Percentiles rank a stretch among this genome's conserved stretches.
These are phyloP conservation scores for Carassius carassius DNA, from an alignment of 2,113 vertebrate species.

Conservation along the genomic window DNA sequence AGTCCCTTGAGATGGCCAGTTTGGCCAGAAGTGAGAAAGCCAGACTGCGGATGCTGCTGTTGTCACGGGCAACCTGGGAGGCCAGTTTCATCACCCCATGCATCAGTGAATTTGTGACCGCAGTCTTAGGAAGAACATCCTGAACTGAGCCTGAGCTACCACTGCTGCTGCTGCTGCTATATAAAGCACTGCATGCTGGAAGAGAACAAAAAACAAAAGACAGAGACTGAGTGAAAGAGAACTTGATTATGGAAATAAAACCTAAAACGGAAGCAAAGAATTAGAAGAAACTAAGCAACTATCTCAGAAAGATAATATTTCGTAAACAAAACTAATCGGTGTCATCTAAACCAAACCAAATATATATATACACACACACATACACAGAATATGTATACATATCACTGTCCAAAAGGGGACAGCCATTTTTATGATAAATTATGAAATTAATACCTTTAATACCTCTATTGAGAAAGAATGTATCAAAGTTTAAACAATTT, in stretches of 20 bases:
- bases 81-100: slow-evolving; percentile 85
- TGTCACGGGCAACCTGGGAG: slow-evolving; percentile 77
- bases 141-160: slow-evolving; percentile 66
- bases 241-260: background rate
- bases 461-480: too few relatives aligned
- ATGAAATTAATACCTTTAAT: too few relatives aligned
- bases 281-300: background rate
- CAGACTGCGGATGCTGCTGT: slow-evolving; percentile 76
- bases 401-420: too few relatives aligned
- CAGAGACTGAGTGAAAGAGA: background rate
- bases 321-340: background rate
- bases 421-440: too few relatives aligned
- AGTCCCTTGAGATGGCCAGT: slow-evolving; percentile 87
- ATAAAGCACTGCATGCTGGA: slow-evolving; percentile 88
- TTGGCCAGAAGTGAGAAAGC: slow-evolving; percentile 90
- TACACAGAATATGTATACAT: too few relatives aligned
- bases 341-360: too few relatives aligned
- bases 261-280: background rate
- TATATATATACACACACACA: too few relatives aligned
- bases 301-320: too few relatives aligned
- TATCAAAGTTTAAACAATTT: too few relatives aligned
- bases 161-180: slow-evolving; percentile 59
- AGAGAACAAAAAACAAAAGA: slow-evolving; percentile 26
- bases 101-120: slow-evolving; percentile 80
- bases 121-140: slow-evolving; percentile 64